Percentiles rank a stretch among this genome's conserved stretches.
Conservation (phyloP, 2,797 vertebrate species). For the Urosaurus nigricauda region DNA sequence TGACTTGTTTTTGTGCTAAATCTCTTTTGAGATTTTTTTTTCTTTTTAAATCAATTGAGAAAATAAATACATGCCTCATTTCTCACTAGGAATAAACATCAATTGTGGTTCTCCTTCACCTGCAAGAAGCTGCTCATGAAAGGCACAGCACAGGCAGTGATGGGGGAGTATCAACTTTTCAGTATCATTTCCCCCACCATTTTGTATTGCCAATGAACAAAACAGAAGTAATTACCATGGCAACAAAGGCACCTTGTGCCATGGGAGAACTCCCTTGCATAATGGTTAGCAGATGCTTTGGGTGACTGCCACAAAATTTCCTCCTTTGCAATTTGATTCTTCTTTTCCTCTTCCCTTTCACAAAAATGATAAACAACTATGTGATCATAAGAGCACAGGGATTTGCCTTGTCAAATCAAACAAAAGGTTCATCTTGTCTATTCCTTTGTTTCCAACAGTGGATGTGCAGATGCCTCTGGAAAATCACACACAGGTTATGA, state of each 20-base stretch:
- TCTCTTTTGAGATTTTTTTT: neutral
- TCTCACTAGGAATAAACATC: neutral
- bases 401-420: neutral
- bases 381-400: conserved; percentile 6
- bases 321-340: conserved; percentile 11
- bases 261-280: conserved; percentile 29
- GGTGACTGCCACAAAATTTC: conserved; percentile 28
- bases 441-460: neutral
- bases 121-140: neutral
- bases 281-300: conserved; percentile 40
- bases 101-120: neutral
- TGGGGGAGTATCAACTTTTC: neutral
- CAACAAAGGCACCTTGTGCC: conserved; percentile 31
- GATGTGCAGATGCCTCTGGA: neutral
- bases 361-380: conserved; percentile 8
- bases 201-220: conserved; percentile 18
- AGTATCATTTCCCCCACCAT: neutral
- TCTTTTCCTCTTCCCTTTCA: conserved; percentile 20
- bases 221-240: conserved; percentile 27
- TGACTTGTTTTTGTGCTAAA: neutral
- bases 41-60: neutral
- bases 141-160: neutral
- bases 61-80: neutral
- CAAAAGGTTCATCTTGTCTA: neutral
- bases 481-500: neutral